A percentile compares a stretch with the other conserved stretches of the same genome.
Evolutionary conservation across 2,888 invertebrate genomes (phyloP).

Genomic region (Ganaspis brasiliensis): DNA sequence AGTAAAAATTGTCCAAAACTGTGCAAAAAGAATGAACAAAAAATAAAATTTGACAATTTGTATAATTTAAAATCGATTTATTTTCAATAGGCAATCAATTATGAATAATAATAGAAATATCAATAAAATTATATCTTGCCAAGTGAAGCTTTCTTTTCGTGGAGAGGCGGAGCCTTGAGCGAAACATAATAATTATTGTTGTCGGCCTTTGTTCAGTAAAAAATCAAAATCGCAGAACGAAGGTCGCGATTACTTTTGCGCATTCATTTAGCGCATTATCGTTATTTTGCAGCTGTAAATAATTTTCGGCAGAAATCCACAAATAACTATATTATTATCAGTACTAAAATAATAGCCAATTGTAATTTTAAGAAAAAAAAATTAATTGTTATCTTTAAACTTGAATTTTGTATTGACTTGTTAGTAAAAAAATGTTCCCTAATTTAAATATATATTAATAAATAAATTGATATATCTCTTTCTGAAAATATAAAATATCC

Average conservation of each 20-base stretch:
- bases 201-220: slow-evolving; percentile 34
- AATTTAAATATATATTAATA: no score
- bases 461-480: no score
- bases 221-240: slow-evolving; percentile 39
- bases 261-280: not conserved
- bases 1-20: no score
- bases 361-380: not conserved
- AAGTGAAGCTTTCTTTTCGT: slow-evolving; percentile 29
- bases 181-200: slow-evolving; percentile 35
- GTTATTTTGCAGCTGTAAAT: not conserved
- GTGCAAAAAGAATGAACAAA: no score
- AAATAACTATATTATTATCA: not conserved
- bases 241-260: slow-evolving; percentile 31
- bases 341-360: not conserved
- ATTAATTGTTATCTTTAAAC: no score
- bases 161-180: slow-evolving; percentile 27
- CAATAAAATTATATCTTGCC: not conserved
- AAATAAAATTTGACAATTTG: no score
- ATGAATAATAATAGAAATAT: slow-evolving; percentile 11
- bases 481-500: no score
- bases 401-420: no score
- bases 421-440: no score
- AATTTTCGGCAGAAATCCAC: not conserved
- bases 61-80: no score
- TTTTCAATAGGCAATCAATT: no score